A percentile compares a stretch with the other conserved stretches of the same genome.
Evolutionary conservation across 2,797 vertebrate genomes (phyloP).

Genomic region (Gila robusta): DNA sequence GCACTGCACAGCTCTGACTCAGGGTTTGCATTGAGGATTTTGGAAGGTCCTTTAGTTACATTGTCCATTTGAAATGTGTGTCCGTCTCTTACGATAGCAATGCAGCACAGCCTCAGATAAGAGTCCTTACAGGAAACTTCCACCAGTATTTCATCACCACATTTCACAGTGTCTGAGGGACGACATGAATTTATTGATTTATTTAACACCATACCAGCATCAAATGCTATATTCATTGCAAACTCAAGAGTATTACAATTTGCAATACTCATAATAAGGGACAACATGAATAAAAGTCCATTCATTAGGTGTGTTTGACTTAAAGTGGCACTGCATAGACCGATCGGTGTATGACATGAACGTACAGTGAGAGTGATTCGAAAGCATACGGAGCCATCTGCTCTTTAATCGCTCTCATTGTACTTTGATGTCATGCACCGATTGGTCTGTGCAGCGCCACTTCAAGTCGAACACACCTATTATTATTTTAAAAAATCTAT

Average conservation of each 20-base stretch:
- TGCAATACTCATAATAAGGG: constrained; percentile 67
- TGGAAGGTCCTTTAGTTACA: constrained; percentile 24
- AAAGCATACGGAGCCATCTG: not conserved
- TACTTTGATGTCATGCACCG: not conserved
- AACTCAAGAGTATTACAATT: not conserved
- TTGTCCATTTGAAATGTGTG: constrained; percentile 68
- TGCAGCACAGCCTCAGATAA: constrained; percentile 88
- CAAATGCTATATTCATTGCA: not conserved
- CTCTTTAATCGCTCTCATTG: not conserved
- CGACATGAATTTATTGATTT: not conserved
- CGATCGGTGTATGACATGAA: not conserved
- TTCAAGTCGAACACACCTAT: not conserved
- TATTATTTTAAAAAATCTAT: not conserved
- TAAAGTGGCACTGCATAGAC: rapidly evolving
- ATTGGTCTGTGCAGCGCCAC: not conserved
- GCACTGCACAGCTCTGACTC: constrained; percentile 93
- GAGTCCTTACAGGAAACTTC: constrained; percentile 91
- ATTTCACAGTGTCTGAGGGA: constrained; percentile 83
- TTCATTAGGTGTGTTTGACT: not conserved
- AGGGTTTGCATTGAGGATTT: constrained; percentile 66
- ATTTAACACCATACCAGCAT: not conserved
- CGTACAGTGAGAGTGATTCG: not conserved
- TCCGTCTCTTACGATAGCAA: constrained; percentile 77
- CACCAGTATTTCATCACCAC: constrained; percentile 83
- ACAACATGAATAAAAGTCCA: constrained; percentile 50